These are phyloP conservation scores for Thamnaconus septentrionalis DNA, from an alignment of 2,113 vertebrate genomes.

Conservation along the genomic window DNA sequence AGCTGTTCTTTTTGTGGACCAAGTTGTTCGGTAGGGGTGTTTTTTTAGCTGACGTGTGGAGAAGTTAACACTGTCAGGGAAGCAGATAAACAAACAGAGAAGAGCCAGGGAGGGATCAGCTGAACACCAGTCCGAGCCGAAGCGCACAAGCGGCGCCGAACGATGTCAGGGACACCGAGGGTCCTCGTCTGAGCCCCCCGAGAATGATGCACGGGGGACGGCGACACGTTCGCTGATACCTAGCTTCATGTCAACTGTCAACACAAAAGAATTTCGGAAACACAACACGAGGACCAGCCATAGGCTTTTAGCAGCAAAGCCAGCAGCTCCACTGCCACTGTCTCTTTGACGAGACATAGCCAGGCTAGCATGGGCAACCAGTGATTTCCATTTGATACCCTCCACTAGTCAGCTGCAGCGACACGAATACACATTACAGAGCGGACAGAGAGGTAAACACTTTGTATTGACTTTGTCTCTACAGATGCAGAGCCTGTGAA, in stretches of 20 bases:
- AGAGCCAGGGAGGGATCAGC: slow-evolving; percentile 70
- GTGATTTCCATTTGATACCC: slow-evolving; percentile 34
- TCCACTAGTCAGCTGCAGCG: slow-evolving; percentile 40
- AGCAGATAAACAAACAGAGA: slow-evolving; percentile 76
- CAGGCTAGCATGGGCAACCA: slow-evolving; percentile 49
- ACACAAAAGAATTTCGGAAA: slow-evolving; percentile 64
- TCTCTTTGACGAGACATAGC: slow-evolving; percentile 35
- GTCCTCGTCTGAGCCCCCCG: slow-evolving; percentile 33
- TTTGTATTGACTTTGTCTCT: slow-evolving; percentile 41
- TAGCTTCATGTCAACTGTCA: slow-evolving; percentile 66
- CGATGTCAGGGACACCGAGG: slow-evolving; percentile 51
- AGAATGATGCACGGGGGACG: slow-evolving; percentile 51
- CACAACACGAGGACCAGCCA: slow-evolving; percentile 64
- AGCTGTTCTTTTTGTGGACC: slow-evolving; percentile 35
- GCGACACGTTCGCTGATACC: slow-evolving; percentile 45
- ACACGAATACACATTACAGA: slow-evolving; percentile 43
- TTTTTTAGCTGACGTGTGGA: slow-evolving; percentile 71
- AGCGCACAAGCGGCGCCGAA: slow-evolving; percentile 31
- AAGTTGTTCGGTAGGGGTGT: slow-evolving; percentile 62
- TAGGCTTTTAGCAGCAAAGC: slow-evolving; percentile 29
- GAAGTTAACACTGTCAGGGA: slow-evolving; percentile 65
- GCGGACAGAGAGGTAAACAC: slow-evolving; percentile 67
- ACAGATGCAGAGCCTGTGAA: slow-evolving; percentile 34
- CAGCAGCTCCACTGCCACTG: slow-evolving; percentile 46
- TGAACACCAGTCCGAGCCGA: slow-evolving; percentile 60